These are phyloP conservation scores for Staurois parvus DNA, from an alignment of 2,797 vertebrate genomes.

Conservation along the genomic window DNA sequence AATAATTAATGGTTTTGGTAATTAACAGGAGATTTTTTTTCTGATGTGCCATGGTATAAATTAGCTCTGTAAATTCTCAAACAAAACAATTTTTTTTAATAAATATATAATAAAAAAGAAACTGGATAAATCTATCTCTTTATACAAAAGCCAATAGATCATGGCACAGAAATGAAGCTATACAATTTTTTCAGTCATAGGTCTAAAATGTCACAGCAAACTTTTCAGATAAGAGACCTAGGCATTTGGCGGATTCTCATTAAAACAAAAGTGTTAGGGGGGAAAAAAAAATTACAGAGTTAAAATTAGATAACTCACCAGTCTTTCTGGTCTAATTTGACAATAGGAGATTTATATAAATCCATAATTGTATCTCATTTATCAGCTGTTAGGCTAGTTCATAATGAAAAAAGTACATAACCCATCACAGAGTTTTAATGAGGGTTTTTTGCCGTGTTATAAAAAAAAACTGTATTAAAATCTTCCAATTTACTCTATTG, in stretches of 20 bases:
- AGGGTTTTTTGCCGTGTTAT: slow-evolving; percentile 94
- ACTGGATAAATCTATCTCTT: not conserved
- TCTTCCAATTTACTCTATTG: slow-evolving; percentile 93
- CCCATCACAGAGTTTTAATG: slow-evolving; percentile 91
- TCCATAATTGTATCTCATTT: slow-evolving; percentile 97
- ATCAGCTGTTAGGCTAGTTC: slow-evolving; percentile 91
- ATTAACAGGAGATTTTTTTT: not conserved
- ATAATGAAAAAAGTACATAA: slow-evolving; percentile 90
- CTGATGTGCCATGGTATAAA: not conserved
- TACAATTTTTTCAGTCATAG: slow-evolving; percentile 30
- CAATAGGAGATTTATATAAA: slow-evolving; percentile 93
- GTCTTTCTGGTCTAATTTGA: slow-evolving; percentile 96
- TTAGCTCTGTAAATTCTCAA: not conserved
- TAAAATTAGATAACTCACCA: slow-evolving; percentile 84
- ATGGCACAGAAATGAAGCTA: slow-evolving; percentile 6
- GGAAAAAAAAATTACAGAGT: slow-evolving; percentile 80
- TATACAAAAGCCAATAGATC: slow-evolving; percentile 9
- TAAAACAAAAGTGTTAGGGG: slow-evolving; percentile 88
- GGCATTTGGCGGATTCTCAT: slow-evolving; percentile 81
- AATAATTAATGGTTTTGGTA: not conserved
- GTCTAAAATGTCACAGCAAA: slow-evolving; percentile 66
- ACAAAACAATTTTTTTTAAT: not conserved
- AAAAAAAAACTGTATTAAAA: slow-evolving; percentile 99
- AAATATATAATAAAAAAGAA: not conserved
- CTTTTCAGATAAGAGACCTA: slow-evolving; percentile 74